Evolutionary conservation across 2,797 vertebrate species (phyloP), one percentile per base, ranked within the genome.

Genomic region (Melanotaenia boesemani): DNA sequence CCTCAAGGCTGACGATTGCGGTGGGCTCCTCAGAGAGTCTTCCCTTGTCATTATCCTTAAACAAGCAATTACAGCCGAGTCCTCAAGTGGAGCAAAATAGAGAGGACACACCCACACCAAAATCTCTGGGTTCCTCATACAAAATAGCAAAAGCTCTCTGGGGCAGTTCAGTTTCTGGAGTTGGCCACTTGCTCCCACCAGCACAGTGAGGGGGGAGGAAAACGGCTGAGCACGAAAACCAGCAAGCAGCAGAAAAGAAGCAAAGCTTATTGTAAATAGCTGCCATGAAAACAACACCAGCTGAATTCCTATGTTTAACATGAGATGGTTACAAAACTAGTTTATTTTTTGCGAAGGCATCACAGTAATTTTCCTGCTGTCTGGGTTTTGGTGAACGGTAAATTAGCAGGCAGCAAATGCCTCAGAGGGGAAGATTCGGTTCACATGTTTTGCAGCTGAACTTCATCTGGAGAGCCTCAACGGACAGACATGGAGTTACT

Each of bases 41-140:
- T 87, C 79, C 91, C 90, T 91, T 92, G 90, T 93, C 91, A 94
- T 94, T 93, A 93, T 92, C 90, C 88, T 92, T 92, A 93, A 93
- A 93, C 91, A 92, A 93, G 90, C 90, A 90, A 90, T 93, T 91
- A 92, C 89, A 91, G 85, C 82, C 71, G 32, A 86, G 85, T 91
- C 84, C 83, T 82, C 12, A 32, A 86, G 85, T 83, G 79, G 74
- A 87, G 84, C 67, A 85, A 89, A 91, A 86, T 79, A 88, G 86
- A 83, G 77, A 68, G 79, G 91, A 81, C 92, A 88, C 90, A 88
- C 91, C 91, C 89, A 86, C 54, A 77, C n/a, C 80, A 89, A 89
- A 88, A 86, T 78, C 81, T 86, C 71, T 54, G 63, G 81, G 83
- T 80, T 88, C 77, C 72, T 85, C 69, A 86, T 83, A 91, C 78